Evolutionary conservation across 2,888 invertebrate species (phyloP).

Genomic region (Papilio demoleus): DNA sequence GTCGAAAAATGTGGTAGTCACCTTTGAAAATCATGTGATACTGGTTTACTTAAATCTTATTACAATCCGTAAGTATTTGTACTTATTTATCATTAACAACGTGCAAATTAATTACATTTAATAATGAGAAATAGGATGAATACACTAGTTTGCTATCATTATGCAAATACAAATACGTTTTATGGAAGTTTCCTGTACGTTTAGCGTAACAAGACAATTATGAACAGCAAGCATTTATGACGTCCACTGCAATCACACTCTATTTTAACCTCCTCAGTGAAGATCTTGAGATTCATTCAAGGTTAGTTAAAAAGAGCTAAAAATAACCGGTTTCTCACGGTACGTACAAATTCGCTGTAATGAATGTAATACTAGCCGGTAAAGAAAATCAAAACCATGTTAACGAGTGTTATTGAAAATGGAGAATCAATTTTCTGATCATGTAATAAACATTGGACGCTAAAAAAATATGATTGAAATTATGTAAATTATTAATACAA

Average conservation of each 20-base stretch:
- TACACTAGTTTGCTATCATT: conserved; percentile 39
- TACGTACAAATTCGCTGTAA: background rate
- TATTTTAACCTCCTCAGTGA: conserved; percentile 50
- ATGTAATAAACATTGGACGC: background rate
- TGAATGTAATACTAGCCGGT: background rate
- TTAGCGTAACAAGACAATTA: conserved; percentile 19
- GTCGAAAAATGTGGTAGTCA: conserved; percentile 49
- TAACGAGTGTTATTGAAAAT: background rate
- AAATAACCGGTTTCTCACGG: conserved; percentile 57
- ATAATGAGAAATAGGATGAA: conserved; percentile 32
- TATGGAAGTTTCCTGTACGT: conserved; percentile 29
- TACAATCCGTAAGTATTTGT: too few relatives aligned
- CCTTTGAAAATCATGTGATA: background rate
- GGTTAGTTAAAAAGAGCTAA: conserved; percentile 58
- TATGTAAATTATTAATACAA: too few relatives aligned
- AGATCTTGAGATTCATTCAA: conserved; percentile 54
- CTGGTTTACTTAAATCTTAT: background rate
- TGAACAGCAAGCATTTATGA: conserved; percentile 10
- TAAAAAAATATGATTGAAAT: background rate
- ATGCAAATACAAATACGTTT: conserved; percentile 3
- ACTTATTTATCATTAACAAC: conserved; percentile 25
- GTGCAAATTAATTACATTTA: background rate
- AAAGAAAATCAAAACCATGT: background rate
- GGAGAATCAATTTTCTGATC: background rate
- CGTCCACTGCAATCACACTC: conserved; percentile 49